These are phyloP conservation scores for Jordanella pulchra DNA, from an alignment of 2,797 vertebrate species.

Conservation along the genomic window DNA sequence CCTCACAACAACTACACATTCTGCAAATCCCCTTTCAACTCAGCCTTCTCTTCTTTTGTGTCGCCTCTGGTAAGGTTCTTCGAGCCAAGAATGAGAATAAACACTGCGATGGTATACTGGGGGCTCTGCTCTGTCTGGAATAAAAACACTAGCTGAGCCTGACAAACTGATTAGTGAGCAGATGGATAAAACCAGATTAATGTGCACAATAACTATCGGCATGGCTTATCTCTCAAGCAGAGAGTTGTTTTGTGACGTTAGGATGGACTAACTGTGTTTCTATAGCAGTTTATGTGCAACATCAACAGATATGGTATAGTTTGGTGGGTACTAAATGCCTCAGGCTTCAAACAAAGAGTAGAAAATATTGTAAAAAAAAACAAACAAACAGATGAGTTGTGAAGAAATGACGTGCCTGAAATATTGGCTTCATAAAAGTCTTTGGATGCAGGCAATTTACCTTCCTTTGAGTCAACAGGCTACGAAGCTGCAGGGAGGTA, in stretches of 20 bases:
- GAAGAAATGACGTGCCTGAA: conserved; percentile 26
- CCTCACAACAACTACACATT: conserved; percentile 49
- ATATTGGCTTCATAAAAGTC: conserved; percentile 45
- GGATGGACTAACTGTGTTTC: conserved; percentile 51
- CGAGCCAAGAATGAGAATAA: conserved; percentile 68
- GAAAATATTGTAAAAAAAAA: conserved; percentile 9
- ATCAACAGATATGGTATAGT: conserved; percentile 10
- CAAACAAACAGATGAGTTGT: conserved; percentile 24
- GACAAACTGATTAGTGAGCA: conserved; percentile 78
- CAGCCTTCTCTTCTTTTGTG: conserved; percentile 63
- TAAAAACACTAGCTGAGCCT: conserved; percentile 74
- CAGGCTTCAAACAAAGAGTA: conserved; percentile 9
- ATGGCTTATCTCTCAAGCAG: conserved; percentile 66
- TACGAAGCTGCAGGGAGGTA: conserved; percentile 20
- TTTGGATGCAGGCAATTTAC: conserved; percentile 27
- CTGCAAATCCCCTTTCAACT: conserved; percentile 63
- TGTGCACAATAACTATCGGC: conserved; percentile 75
- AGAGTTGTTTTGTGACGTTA: conserved; percentile 50
- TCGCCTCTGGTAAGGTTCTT: conserved; percentile 70
- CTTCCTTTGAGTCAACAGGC: conserved; percentile 26
- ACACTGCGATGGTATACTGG: conserved; percentile 42
- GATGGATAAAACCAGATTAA: conserved; percentile 77
- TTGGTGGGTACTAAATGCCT: conserved; percentile 6
- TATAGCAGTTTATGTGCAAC: conserved; percentile 27
- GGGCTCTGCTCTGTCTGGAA: conserved; percentile 62